Percentiles rank a stretch among this genome's conserved stretches.
Evolutionary conservation across 2,888 invertebrate genomes (phyloP).

Genomic region (Chrysodeixis includens): DNA sequence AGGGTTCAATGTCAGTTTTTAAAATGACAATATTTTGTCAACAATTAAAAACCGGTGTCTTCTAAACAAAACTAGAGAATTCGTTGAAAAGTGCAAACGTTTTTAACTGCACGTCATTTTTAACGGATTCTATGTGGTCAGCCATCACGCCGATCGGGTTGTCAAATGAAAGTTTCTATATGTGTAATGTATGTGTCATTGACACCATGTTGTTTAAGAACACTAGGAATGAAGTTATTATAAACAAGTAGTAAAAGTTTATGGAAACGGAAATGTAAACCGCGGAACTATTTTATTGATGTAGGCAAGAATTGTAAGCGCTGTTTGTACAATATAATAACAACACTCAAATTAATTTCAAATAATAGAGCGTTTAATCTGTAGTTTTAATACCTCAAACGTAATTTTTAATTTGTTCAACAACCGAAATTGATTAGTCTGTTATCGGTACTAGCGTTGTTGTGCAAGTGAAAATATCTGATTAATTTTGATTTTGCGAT

Average conservation of each 20-base stretch:
- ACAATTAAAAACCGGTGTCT: no score
- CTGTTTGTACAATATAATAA: neutral
- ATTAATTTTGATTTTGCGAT: conserved; percentile 22
- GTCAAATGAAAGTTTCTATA: conserved; percentile 4
- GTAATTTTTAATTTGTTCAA: conserved; percentile 39
- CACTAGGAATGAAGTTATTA: neutral
- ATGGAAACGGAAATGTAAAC: neutral
- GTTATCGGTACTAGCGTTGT: conserved; percentile 27
- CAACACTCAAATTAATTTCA: neutral
- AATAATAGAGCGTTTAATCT: conserved; percentile 23
- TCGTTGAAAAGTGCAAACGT: no score
- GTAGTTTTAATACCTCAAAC: conserved; percentile 17
- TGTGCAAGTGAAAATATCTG: conserved; percentile 10
- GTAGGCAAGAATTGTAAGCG: neutral
- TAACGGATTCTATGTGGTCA: neutral
- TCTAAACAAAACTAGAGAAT: no score
- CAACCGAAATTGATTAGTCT: conserved; percentile 25
- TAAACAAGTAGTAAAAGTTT: conserved; percentile 1
- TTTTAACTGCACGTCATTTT: no score
- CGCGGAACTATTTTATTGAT: neutral
- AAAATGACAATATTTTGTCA: no score
- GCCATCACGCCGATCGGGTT: neutral
- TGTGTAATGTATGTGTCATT: conserved; percentile 1
- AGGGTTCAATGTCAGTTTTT: no score
- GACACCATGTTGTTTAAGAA: conserved; percentile 2